Base-by-base conservation (phyloP, 2,888 invertebrate species). In the Parochlus steinenii region DNA sequence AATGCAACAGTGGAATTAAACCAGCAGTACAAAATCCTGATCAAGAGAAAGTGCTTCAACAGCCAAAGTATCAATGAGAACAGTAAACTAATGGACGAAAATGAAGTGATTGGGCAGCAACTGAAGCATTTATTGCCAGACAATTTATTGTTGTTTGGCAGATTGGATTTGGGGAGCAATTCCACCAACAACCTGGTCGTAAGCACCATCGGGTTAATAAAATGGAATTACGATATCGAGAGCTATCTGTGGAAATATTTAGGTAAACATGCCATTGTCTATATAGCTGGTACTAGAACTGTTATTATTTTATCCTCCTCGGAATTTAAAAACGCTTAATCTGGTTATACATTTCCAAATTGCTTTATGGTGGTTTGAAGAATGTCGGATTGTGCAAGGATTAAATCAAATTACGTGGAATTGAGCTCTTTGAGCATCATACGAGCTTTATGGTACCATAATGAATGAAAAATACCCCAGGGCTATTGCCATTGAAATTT, bases 241-340 rank as follows among this genome's bases (percentile, higher is more conserved):
- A 30, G 30, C 18, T 35, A 30, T 15, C 5, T 35, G 5, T 35
- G 35, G 30, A 35, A 35, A n/a, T 30, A 30, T 35, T 23, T 29
- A 23, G 35, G 35, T 35, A 29, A 30, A 7, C n/a, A n/a, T n/a
- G n/a, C n/a, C n/a, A n/a, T n/a, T n/a, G n/a, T n/a, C n/a, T n/a
- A n/a, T n/a, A n/a, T n/a, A n/a, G n/a, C n/a, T n/a, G n/a, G n/a
- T n/a, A n/a, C n/a, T n/a, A n/a, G n/a, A n/a, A 11, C 5, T 10
- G n/a, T 10, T 16, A 20, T 31, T 14, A 14, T 11, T 17, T 5
- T 8, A 16, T 30, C 7, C 7, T 8, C 17, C 20, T 11, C 20
- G 11, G 17, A 29, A 12, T 12, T 12, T 7, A 16, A n/a, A 16
- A 29, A 29, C 15, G 17, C 12, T 26, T 26, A 26, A 29, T 15